Base-by-base conservation (phyloP, 2,797 vertebrate species). In the Oreochromis grahami region DNA sequence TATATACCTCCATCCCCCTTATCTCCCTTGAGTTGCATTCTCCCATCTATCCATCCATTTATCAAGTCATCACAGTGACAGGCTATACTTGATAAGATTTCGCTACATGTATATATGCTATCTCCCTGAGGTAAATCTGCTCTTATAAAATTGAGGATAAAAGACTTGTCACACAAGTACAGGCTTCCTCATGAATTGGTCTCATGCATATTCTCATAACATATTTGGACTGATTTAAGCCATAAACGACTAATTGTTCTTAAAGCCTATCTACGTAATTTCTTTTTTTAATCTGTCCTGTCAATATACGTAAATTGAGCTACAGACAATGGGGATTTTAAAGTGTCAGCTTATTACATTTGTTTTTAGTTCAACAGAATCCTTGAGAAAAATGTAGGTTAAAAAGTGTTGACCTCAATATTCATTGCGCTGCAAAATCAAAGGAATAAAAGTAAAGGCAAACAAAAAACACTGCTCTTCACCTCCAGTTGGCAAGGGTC, bases 401-500 rank as follows among this genome's bases (percentile, higher is more conserved):
- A 29, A n/a, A 60, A 58, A 32, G 19, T 21, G 26, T 1, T 2
- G 43, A 76, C 58, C 38, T 55, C 32, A 77, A 60, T 70, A 43
- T 48, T 81, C 76, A 68, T 29, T 13, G 52, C 34, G 45, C 41
- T 72, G 41, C 36, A 43, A 76, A 45, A 76, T 76, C 55, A 70
- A 36, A 76, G 38, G 19, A 12, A 36, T 19, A 63, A 2, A 51
- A 48, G 21, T 3, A 12, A 38, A 55, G 15, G 45, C 5, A 45
- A 19, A 24, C 5, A 11, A 41, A 55, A 32, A 63, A 38, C 24
- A 9, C 36, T 32, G 82, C 53, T 77, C 72, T 89, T 97, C 94
- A 99, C 99, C 99, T 98, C 99, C 99, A 99, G 96, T 98, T 98
- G 58, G 97, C 96, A 80, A 99, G 93, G 2, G 98, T 98, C 89